A percentile compares a stretch with the other conserved stretches of the same genome.
phyloP scores from a whole-genome alignment of 2,113 vertebrate species.

The Shinisaurus crocodilurus region DNA sequence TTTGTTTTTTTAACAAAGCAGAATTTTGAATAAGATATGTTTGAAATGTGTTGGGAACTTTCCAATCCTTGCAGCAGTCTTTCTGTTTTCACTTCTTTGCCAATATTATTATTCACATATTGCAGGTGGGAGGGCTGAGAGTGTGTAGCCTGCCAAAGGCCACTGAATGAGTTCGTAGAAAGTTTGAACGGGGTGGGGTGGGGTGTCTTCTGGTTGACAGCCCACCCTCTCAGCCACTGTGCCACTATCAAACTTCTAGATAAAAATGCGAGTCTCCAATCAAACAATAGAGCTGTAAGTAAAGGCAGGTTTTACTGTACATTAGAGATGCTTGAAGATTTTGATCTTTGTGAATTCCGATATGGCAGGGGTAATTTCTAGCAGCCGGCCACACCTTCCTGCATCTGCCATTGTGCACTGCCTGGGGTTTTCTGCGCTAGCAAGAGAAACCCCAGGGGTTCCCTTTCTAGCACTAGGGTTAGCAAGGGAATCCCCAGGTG shows the following conservation, averaged over 20 bases:
- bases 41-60: not conserved
- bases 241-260: not conserved
- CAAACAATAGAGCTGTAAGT: not conserved
- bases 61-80: not conserved
- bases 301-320: not conserved
- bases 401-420: too few relatives aligned
- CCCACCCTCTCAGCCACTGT: not conserved
- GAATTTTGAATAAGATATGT: not conserved
- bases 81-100: not conserved
- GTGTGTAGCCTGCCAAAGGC: not conserved
- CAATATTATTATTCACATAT: not conserved
- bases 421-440: too few relatives aligned
- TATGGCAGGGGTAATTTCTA: too few relatives aligned
- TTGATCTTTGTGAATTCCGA: too few relatives aligned
- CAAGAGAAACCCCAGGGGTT: too few relatives aligned
- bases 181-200: not conserved
- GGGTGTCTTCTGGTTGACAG: not conserved
- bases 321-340: too few relatives aligned
- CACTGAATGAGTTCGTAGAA: not conserved
- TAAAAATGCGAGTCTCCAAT: not conserved
- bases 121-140: not conserved
- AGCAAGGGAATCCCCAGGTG: too few relatives aligned
- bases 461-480: too few relatives aligned
- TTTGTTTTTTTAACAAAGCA: not conserved
- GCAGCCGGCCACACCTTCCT: too few relatives aligned